A percentile compares a stretch with the other conserved stretches of the same genome.
These are phyloP conservation scores for Spilarctia lutea DNA, from an alignment of 2,888 invertebrate species.

Conservation along the genomic window DNA sequence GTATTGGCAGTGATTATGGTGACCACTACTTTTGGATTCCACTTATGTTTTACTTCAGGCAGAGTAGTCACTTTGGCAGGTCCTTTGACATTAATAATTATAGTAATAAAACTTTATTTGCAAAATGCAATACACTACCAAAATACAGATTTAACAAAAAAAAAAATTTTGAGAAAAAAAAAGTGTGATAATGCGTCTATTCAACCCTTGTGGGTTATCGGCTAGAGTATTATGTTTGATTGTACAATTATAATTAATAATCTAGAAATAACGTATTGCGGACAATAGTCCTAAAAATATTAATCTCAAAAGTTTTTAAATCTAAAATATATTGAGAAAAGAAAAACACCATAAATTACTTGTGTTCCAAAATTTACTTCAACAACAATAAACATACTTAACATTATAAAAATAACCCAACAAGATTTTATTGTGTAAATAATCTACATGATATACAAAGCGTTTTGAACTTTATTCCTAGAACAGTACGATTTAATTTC, in stretches of 20 bases:
- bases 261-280: neutral
- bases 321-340: neutral
- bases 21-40: too few relatives aligned
- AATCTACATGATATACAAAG: neutral
- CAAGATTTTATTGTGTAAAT: neutral
- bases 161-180: too few relatives aligned
- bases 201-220: neutral
- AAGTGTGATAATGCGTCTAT: too few relatives aligned
- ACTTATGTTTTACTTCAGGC: too few relatives aligned
- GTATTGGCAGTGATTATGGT: too few relatives aligned
- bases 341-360: neutral
- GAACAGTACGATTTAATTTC: slow-evolving; percentile 40
- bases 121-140: too few relatives aligned
- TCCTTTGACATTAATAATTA: too few relatives aligned
- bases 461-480: slow-evolving; percentile 30
- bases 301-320: neutral
- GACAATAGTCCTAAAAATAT: neutral
- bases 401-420: slow-evolving; percentile 34
- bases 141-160: too few relatives aligned
- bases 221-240: neutral
- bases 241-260: neutral
- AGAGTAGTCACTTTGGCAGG: too few relatives aligned
- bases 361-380: neutral
- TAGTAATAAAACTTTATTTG: too few relatives aligned
- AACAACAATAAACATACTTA: slow-evolving; percentile 47